Evolutionary conservation across 1,140 invertebrate species (phyloP).

Genomic region (Eueides isabella): DNA sequence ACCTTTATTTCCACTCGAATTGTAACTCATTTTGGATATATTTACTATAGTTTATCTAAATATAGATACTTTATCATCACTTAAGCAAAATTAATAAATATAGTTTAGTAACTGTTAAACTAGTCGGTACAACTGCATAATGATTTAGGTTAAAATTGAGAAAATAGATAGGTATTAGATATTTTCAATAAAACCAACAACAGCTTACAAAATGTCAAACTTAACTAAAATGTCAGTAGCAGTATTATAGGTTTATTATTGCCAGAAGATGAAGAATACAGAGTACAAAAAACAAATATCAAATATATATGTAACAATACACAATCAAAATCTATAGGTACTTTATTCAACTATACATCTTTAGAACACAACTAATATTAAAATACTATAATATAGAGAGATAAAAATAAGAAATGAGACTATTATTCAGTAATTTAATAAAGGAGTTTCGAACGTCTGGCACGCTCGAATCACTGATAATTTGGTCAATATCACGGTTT

Average conservation of each 20-base stretch:
- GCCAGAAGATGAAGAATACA: not conserved
- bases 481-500: too few relatives aligned
- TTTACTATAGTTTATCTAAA: not conserved
- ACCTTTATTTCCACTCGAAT: conserved; percentile 76
- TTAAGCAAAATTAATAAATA: not conserved
- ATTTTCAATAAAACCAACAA: conserved; percentile 25
- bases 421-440: too few relatives aligned
- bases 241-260: not conserved
- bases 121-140: not conserved
- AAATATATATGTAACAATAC: too few relatives aligned
- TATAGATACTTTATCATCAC: conserved; percentile 6
- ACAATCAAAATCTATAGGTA: too few relatives aligned
- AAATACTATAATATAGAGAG: too few relatives aligned
- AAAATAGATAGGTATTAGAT: conserved; percentile 6
- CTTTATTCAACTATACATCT: too few relatives aligned
- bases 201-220: conserved; percentile 26
- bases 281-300: not conserved
- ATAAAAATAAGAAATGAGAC: too few relatives aligned
- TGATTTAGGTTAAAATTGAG: conserved; percentile 20
- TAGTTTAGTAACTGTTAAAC: conserved; percentile 1
- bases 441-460: too few relatives aligned
- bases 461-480: too few relatives aligned
- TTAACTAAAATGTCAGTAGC: conserved; percentile 21
- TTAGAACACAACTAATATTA: too few relatives aligned
- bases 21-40: conserved; percentile 63